Conservation (phyloP, 2,888 invertebrate genomes). For the Dioctria linearis region DNA sequence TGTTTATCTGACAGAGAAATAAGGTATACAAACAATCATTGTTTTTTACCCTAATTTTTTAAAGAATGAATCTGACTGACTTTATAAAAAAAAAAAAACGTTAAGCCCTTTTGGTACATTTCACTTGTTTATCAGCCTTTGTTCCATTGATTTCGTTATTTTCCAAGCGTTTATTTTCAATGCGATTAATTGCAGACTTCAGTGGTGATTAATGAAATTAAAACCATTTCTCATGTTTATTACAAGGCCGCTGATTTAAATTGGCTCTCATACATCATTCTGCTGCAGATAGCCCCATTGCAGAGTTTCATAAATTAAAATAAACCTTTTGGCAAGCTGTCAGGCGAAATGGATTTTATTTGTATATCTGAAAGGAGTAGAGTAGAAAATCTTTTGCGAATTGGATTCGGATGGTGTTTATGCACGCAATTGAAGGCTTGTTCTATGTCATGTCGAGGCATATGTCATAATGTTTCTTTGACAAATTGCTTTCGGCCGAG, state of each 20-base stretch:
- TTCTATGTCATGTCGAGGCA: conserved; percentile 11
- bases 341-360: conserved; percentile 23
- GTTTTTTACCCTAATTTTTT: no score
- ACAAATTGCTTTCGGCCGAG: conserved; percentile 25
- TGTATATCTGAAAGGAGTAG: conserved; percentile 26
- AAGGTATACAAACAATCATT: no score
- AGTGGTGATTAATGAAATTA: conserved; percentile 39
- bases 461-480: conserved; percentile 14
- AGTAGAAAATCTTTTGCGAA: neutral
- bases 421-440: neutral
- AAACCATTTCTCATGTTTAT: conserved; percentile 19
- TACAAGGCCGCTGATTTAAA: neutral
- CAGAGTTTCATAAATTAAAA: conserved; percentile 35
- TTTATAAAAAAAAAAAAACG: no score
- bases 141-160: neutral
- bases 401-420: neutral
- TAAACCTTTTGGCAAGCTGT: neutral
- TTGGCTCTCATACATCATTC: neutral
- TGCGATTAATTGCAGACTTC: neutral
- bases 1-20: no score
- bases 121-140: no score
- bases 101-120: no score
- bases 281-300: neutral
- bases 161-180: neutral
- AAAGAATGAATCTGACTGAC: no score